phyloP scores from a whole-genome alignment of 92 coral and sea anemone species.

The Siderastrea radians region DNA sequence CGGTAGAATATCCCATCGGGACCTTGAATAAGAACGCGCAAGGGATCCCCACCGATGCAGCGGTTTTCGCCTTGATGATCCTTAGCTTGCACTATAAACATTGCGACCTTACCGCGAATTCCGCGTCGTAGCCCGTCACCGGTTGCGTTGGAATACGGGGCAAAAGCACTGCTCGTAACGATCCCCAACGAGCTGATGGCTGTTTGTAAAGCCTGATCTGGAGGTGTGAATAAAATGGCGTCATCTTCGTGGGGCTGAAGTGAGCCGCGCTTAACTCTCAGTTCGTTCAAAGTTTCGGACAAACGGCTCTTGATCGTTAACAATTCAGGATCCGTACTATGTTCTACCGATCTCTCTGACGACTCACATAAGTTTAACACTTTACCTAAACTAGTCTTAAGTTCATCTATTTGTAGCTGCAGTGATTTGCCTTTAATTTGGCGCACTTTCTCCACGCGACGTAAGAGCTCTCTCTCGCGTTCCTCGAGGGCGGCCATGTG shows the following conservation, averaged over 20 bases:
- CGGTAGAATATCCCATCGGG: slow-evolving; percentile 95
- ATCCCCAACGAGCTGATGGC: slow-evolving; percentile 98
- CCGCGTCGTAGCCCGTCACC: slow-evolving; percentile 97
- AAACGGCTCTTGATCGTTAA: slow-evolving; percentile 80
- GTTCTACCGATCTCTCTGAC: slow-evolving; percentile 87
- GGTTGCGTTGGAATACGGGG: slow-evolving; percentile 89
- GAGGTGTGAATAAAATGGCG: slow-evolving; percentile 99
- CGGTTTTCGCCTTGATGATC: slow-evolving; percentile 99
- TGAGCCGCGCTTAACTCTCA: slow-evolving; percentile 89
- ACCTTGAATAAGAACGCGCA: slow-evolving; percentile 87
- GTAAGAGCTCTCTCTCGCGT: slow-evolving; percentile 94
- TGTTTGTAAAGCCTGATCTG: slow-evolving; percentile 96
- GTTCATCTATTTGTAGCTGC: slow-evolving; percentile 94
- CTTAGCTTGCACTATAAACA: slow-evolving; percentile 95
- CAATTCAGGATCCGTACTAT: slow-evolving; percentile 84
- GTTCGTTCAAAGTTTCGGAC: slow-evolving; percentile 91
- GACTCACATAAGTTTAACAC: slow-evolving; percentile 69
- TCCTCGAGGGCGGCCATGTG: slow-evolving; percentile 96
- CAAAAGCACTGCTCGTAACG: slow-evolving; percentile 93
- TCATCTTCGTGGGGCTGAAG: slow-evolving; percentile 97
- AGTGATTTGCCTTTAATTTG: slow-evolving; percentile 98
- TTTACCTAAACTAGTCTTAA: slow-evolving; percentile 79
- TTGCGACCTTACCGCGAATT: slow-evolving; percentile 93
- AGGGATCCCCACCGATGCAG: slow-evolving; percentile 97
- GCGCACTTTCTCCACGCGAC: slow-evolving; percentile 98